A percentile compares a stretch with the other conserved stretches of the same genome.
Conservation (phyloP, 2,113 vertebrate species). For the Ophiodon elongatus region DNA sequence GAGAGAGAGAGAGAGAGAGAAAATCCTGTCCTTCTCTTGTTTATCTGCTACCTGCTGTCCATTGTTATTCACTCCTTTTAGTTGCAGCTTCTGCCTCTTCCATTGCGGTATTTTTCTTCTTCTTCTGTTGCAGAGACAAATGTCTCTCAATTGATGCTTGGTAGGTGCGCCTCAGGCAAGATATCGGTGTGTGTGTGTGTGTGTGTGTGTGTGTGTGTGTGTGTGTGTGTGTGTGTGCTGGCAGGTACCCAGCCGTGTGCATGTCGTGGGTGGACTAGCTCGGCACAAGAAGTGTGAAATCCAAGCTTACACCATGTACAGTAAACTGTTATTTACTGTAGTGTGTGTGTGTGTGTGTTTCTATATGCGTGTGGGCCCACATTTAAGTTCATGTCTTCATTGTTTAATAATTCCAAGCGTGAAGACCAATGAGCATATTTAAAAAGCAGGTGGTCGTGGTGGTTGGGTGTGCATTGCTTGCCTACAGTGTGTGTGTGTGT, state of each 20-base stretch:
- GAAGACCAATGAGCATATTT: conserved; percentile 54
- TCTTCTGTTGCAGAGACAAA: conserved; percentile 47
- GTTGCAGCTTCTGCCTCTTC: conserved; percentile 68
- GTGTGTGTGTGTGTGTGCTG: conserved; percentile 41
- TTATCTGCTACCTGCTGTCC: conserved; percentile 50
- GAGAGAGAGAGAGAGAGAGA: conserved; percentile 7
- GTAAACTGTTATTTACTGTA: conserved; percentile 48
- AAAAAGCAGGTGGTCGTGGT: conserved; percentile 60
- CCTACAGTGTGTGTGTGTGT: conserved; percentile 19
- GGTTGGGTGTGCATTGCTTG: conserved; percentile 27
- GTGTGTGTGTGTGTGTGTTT: neutral
- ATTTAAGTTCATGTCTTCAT: conserved; percentile 38
- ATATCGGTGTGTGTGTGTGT: conserved; percentile 17
- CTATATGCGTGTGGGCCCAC: neutral
- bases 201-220: conserved; percentile 32
- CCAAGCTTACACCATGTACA: conserved; percentile 52
- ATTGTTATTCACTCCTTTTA: conserved; percentile 63
- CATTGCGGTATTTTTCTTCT: conserved; percentile 59
- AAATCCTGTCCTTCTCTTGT: conserved; percentile 37
- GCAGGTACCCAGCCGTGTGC: conserved; percentile 52
- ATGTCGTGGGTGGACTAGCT: conserved; percentile 52
- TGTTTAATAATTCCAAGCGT: conserved; percentile 37
- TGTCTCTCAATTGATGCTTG: conserved; percentile 21
- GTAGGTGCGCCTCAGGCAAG: conserved; percentile 42
- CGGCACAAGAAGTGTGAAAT: conserved; percentile 48